These are phyloP conservation scores for Xerus rutilus DNA, from an alignment of 2,797 vertebrate species.

Conservation along the genomic window DNA sequence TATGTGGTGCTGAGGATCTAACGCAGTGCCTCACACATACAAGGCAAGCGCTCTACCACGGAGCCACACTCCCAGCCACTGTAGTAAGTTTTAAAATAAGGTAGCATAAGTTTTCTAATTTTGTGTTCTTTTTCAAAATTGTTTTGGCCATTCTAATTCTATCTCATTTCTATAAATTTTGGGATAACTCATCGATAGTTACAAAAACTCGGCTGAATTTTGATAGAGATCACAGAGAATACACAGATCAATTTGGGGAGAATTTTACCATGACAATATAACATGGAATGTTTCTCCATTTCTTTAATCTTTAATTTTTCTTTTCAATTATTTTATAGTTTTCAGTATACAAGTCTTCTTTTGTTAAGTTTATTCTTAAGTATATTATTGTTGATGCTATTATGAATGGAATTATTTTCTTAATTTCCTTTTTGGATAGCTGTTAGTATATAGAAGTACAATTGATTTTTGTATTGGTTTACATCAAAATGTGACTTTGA, in stretches of 20 bases:
- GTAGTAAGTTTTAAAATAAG: too few relatives aligned
- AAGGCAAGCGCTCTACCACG: too few relatives aligned
- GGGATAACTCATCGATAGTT: background rate
- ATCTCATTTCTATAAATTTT: background rate
- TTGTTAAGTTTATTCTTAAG: too few relatives aligned
- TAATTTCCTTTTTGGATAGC: too few relatives aligned
- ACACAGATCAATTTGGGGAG: background rate
- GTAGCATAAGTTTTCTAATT: too few relatives aligned
- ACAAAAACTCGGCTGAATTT: background rate
- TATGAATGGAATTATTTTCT: too few relatives aligned
- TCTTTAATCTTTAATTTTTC: background rate
- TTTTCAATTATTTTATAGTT: background rate
- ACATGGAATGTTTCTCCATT: background rate
- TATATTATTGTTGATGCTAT: too few relatives aligned
- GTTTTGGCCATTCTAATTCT: background rate
- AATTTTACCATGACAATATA: background rate
- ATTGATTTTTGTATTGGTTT: background rate
- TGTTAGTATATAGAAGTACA: background rate
- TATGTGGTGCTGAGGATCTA: too few relatives aligned
- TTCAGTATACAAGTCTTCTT: background rate
- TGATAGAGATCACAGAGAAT: background rate
- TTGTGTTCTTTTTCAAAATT: too few relatives aligned
- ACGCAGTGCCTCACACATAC: too few relatives aligned
- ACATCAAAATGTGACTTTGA: background rate
- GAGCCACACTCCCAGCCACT: too few relatives aligned